Evolutionary conservation across 1,140 invertebrate genomes (phyloP), one percentile per base, ranked within the genome.

Genomic region (Rhopalosiphum padi): DNA sequence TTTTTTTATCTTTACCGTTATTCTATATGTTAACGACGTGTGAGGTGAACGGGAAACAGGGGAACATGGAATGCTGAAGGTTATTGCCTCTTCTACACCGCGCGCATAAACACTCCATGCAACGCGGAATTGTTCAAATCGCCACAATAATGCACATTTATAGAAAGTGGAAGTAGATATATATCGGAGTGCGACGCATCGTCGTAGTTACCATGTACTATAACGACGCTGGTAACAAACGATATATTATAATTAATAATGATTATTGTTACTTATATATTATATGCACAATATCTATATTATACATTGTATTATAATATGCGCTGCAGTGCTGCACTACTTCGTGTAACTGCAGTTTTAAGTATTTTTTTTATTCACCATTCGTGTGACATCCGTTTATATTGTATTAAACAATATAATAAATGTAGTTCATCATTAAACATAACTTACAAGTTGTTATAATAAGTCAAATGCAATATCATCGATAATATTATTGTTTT

Each of bases 41-140:
- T 43, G 53, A n/a, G 89, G 37, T 15, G 89, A 68, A 68, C 89
- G 89, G 53, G 37, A 89, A 89, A 89, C 89, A 30, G 89, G 37
- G 87, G 48, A 89, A 89, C 87, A 55, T 35, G 91, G 91, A 93
- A 86, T 93, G 82, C 77, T 23, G 91, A 93, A 93, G 91, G 91
- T 93, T 93, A 93, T 86, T 93, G 91, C 91, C 91, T 55, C 91
- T 55, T 48, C 46, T 41, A 11, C 43, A 37, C 46, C 9, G 77
- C 48, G 35, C 30, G 30, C 60, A 43, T 35, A 51, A 2, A 25
- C 5, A 30, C 41, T 8, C 86, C 68, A 30, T 85, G 46, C n/a
- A 53, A 53, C 37, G 77, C 77, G 51, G 43, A 91, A 91, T 91
- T 83, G 37, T 35, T 46, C 37, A 18, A 48, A 18, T 87, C 46